These are phyloP conservation scores for Rhea pennata DNA, from an alignment of 2,113 vertebrate genomes.

Conservation along the genomic window DNA sequence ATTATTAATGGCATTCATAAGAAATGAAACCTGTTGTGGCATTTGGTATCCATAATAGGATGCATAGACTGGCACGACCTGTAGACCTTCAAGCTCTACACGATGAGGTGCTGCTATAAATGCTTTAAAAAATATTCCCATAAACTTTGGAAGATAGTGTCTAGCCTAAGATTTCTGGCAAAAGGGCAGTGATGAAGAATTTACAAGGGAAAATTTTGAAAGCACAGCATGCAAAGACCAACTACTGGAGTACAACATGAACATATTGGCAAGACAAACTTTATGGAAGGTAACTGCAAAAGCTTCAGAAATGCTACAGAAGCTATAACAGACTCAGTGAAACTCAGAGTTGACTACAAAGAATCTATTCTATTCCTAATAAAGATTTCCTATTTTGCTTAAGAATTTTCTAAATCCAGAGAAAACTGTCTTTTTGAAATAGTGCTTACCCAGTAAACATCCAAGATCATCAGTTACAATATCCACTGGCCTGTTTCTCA, in stretches of 20 bases:
- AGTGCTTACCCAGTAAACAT: neutral
- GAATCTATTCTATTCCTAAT: neutral
- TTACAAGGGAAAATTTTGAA: neutral
- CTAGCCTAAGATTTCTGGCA: neutral
- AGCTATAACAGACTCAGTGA: neutral
- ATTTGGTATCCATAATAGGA: neutral
- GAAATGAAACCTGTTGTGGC: neutral
- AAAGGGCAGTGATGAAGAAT: neutral
- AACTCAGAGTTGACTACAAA: neutral
- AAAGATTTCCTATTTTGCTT: neutral
- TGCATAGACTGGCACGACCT: neutral
- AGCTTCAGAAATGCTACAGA: neutral
- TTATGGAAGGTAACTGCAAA: neutral
- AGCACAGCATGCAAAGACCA: neutral
- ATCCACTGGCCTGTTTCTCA: neutral
- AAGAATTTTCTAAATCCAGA: neutral
- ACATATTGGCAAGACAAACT: neutral
- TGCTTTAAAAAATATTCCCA: neutral
- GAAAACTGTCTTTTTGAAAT: neutral
- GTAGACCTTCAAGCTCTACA: neutral
- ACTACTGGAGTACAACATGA: neutral
- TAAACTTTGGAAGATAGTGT: neutral
- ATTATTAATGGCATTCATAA: conserved; percentile 1
- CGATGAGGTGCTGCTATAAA: neutral
- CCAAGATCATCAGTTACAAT: neutral